phyloP scores from a whole-genome alignment of 1,140 invertebrate species.

The Drosophila funebris region DNA sequence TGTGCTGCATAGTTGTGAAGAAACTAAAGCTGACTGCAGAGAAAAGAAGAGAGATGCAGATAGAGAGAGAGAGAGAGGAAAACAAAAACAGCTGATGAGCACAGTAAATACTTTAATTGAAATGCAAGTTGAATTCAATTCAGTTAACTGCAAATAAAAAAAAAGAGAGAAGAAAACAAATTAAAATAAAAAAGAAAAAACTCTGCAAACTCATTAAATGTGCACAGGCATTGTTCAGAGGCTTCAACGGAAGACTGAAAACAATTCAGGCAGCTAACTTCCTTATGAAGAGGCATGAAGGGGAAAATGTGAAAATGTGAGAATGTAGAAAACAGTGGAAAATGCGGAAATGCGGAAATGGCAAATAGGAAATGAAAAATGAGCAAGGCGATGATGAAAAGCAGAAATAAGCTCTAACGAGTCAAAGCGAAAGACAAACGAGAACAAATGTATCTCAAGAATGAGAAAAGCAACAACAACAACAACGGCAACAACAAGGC shows the following conservation, averaged over 20 bases:
- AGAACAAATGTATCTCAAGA: not conserved
- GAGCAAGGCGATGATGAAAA: constrained; percentile 15
- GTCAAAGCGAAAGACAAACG: constrained; percentile 2
- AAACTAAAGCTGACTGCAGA: not conserved
- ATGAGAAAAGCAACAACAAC: not conserved
- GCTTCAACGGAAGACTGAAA: not conserved
- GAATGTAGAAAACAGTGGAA: not conserved
- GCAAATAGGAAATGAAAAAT: constrained; percentile 27
- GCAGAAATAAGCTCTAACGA: constrained; percentile 48
- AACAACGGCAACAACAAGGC: too few species aligned
- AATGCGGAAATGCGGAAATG: constrained; percentile 11
- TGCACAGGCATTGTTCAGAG: constrained; percentile 17
- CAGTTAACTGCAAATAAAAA: constrained; percentile 8
- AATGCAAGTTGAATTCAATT: constrained; percentile 31
- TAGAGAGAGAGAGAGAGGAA: not conserved
- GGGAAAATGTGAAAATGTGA: not conserved
- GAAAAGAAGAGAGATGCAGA: not conserved
- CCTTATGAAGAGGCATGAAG: not conserved
- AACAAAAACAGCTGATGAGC: not conserved
- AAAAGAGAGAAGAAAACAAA: too few species aligned
- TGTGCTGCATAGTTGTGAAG: not conserved
- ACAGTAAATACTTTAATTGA: constrained; percentile 13
- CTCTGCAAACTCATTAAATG: constrained; percentile 40
- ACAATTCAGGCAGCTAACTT: constrained; percentile 8
- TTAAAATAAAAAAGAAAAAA: not conserved